A percentile compares a stretch with the other conserved stretches of the same genome.
Conservation (phyloP, 2,888 invertebrate species). For the Lymantria dispar region DNA sequence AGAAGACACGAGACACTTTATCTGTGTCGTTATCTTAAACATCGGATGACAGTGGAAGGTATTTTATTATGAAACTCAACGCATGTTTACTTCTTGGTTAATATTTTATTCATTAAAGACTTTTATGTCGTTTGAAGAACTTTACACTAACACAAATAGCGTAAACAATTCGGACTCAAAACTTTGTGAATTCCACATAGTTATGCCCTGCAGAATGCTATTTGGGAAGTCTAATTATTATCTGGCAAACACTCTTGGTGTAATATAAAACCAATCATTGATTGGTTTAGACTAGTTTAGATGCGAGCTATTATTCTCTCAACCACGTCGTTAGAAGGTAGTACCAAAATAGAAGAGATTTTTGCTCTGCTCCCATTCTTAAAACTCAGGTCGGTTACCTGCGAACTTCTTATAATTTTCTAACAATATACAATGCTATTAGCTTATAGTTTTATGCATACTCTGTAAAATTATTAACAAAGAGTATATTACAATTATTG, state of each 20-base stretch:
- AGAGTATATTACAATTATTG: too few relatives aligned
- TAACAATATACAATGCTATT: too few relatives aligned
- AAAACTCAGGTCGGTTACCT: not conserved
- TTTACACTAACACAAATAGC: too few relatives aligned
- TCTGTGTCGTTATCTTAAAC: slow-evolving; percentile 22
- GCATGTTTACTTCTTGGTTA: not conserved
- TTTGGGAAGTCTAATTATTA: too few relatives aligned
- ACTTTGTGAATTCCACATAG: too few relatives aligned
- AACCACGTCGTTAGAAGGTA: slow-evolving; percentile 16
- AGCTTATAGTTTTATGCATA: too few relatives aligned
- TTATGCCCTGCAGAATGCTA: too few relatives aligned
- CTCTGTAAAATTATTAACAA: too few relatives aligned
- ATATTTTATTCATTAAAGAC: too few relatives aligned
- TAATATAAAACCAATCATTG: slow-evolving; percentile 4
- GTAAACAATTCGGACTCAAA: too few relatives aligned
- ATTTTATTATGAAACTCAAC: not conserved
- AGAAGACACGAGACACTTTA: slow-evolving; percentile 18
- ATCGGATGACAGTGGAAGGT: slow-evolving; percentile 11
- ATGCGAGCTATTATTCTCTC: slow-evolving; percentile 25
- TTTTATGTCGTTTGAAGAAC: too few relatives aligned
- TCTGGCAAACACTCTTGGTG: not conserved
- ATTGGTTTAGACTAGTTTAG: slow-evolving; percentile 1
- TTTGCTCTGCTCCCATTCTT: not conserved
- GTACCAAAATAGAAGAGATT: slow-evolving; percentile 5
- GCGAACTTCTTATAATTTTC: too few relatives aligned